Evolutionary conservation across 2,113 vertebrate genomes (phyloP), one percentile per base, ranked within the genome.

Genomic region (Turdus rufiventris): DNA sequence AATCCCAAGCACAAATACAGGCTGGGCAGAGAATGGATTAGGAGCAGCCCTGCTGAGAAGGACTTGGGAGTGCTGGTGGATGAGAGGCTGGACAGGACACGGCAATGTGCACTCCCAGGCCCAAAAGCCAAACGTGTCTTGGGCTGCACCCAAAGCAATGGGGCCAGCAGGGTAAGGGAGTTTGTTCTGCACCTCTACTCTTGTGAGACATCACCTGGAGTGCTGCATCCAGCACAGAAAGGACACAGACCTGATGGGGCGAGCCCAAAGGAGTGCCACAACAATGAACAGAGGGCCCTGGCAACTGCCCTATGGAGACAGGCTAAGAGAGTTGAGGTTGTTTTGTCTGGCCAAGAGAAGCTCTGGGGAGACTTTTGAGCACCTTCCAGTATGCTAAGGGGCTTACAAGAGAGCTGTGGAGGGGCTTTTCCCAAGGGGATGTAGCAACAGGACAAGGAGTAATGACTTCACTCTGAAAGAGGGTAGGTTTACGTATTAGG

Each of bases 241-340:
- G 20, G 29, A 71, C 8, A 13, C 0, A 1, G 10, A 34, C 8
- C 8, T 36, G 63, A 36, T 28, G 21, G 18, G 19, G 18, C 0
- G 0, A 61, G 23, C 33, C 18, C 62, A 34, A 47, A 62, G 31
- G 31, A 89, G 3, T 12, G 48, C 4, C 31, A 56, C 42, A 34
- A 48, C 56, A n/a, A 68, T 48, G 34, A 47, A 42, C 7, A 76
- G 34, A 56, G 40, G 34, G 10, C 50, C 28, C 34, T 5, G 29
- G 13, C 40, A 62, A 10, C 5, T 68, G 40, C 13, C 34, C 40
- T 36, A 1, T 4, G 31, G 56, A 70, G 31, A 61, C 8, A 48
- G 48, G 26, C 42, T 83, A 25, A 62, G 34, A 54, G 12, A 70
- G 21, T 4, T 42, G 54, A 25, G 34, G 8, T 33, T 48, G 9